Base-by-base conservation (phyloP, 2,888 invertebrate species). In the Metallyticus violacea region DNA sequence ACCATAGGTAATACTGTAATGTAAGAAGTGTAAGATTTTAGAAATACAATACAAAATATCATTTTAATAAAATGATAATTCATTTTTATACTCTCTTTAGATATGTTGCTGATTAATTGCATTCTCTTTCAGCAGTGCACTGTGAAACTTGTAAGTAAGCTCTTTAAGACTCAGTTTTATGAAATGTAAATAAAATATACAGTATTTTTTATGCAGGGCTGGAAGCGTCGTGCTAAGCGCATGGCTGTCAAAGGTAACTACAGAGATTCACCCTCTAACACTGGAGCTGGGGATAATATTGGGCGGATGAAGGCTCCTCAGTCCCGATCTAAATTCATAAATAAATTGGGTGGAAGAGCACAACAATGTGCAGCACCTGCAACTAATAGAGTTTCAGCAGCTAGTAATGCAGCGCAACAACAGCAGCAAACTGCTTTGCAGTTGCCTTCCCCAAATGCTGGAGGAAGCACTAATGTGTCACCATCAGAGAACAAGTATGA, bases 181-280 rank as follows among this genome's bases (percentile, higher is more conserved):
- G 7, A 3, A 28, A 22, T 27, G 15, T 28, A 15, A 78, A 80
- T 15, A 29, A 27, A 9, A 4, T 79, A 25, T 6, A 26, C 26
- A 76, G n/a, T 82, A 76, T 27, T 82, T 27, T 77, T 77, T 83
- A n/a, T 15, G 22, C 40, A 62, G 96, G 96, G 95, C 87, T 97
- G 97, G 97, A 95, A 96, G 89, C 94, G 97, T 30, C 96, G 96
- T 89, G 97, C 97, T 0, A 97, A 97, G 91, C 93, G 96, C 78
- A 92, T 93, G 88, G 93, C 93, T 80, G 91, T 92, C 7, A 93
- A 93, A 89, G 92, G 93, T 78, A 90, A 90, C 88, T 89, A 90
- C 80, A 89, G 90, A 62, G 83, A 80, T 15, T 81, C 81, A 29
- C 28, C 81, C 15, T 78, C 88, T 77, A 83, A 6, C 26, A 77